Evolutionary conservation across 2,797 vertebrate genomes (phyloP), one percentile per base, ranked within the genome.

Genomic region (Semotilus atromaculatus): DNA sequence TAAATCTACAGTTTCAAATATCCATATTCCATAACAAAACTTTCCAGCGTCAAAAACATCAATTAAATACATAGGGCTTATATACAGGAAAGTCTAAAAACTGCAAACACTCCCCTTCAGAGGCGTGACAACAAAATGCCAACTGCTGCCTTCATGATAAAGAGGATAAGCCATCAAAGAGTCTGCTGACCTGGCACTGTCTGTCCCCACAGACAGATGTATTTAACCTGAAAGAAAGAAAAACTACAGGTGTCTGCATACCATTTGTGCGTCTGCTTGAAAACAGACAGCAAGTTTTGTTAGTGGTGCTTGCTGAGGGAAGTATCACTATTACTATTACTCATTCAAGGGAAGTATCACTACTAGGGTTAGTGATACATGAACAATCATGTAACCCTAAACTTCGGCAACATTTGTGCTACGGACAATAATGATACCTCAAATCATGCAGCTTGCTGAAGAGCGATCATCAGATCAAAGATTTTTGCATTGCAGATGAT

Each of bases 131-230:
- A 40, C 26, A 66, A 70, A 84, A 58, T 38, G 45, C 23, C 72
- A 86, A 86, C 83, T 86, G 85, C 64, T 81, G 77, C 62, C 31
- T 75, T 86, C 70, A 70, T 80, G 38, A 62, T 77, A 60, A 51
- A 76, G 66, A 71, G 45, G 74, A 79, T 71, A 88, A 85, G 78
- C 77, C 70, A 66, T 68, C 78, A 89, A 72, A 71, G 82, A 89
- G 67, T 79, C 78, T 86, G 86, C 88, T 85, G 83, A 88, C 48
- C 68, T 66, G 23, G 76, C 81, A 19, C 1, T 55, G 58, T 78
- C 70, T 60, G 74, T 73, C 40, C 10, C 1, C 78, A 77, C 55
- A 81, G 64, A 85, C 36, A 82, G 48, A 83, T 53, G 64, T 31
- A 68, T 86, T 67, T 66, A 16, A 11, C 29, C 23, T 26, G 26